Conservation (phyloP, 2,113 vertebrate species). For the Seriola aureovittata region DNA sequence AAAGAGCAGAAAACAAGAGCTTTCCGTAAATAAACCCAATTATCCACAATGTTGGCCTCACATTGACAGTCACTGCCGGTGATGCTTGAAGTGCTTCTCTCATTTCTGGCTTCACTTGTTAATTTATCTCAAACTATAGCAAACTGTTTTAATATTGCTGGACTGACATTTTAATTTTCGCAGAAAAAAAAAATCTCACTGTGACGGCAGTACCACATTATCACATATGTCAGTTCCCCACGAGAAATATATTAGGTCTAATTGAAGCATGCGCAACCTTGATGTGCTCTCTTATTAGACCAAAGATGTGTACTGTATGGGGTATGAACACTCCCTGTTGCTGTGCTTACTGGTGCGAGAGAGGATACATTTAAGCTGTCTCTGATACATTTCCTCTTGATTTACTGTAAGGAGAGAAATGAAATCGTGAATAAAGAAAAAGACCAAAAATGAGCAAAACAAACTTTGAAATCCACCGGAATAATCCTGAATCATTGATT, state of each 20-base stretch:
- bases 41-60: constrained; percentile 42
- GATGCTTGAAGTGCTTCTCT: constrained; percentile 36
- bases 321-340: constrained; percentile 1
- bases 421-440: constrained; percentile 13
- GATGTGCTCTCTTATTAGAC: constrained; percentile 11
- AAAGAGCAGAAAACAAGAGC: constrained; percentile 23
- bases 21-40: constrained; percentile 53
- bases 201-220: constrained; percentile 29
- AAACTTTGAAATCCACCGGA: not conserved
- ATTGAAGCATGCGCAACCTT: constrained; percentile 17
- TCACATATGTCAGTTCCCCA: constrained; percentile 11
- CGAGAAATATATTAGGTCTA: constrained; percentile 28
- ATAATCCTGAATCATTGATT: constrained; percentile 46
- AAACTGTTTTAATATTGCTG: not conserved
- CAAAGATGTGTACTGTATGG: not conserved
- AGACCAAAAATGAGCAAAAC: constrained; percentile 28
- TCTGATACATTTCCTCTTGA: constrained; percentile 11
- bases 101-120: constrained; percentile 32
- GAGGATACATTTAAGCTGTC: constrained; percentile 19
- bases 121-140: constrained; percentile 27
- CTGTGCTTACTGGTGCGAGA: constrained; percentile 21
- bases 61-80: constrained; percentile 32
- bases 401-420: constrained; percentile 1
- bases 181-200: constrained; percentile 12
- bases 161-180: constrained; percentile 24